Evolutionary conservation across 1,140 invertebrate genomes (phyloP), one percentile per base, ranked within the genome.

Genomic region (Colletes latitarsis): DNA sequence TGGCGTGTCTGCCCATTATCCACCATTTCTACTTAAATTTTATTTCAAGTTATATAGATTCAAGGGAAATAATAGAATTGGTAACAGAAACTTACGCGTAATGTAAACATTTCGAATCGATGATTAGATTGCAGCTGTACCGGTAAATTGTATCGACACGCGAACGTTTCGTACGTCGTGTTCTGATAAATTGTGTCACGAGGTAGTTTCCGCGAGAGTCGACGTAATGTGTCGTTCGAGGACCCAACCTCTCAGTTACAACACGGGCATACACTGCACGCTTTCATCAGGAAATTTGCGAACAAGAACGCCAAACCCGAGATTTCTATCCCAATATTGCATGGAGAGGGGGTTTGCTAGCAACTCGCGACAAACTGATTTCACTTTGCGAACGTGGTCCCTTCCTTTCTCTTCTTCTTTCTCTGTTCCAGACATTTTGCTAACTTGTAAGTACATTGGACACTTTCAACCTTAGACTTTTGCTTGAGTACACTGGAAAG

Each of bases 271-370:
- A 60, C 58, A 14, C 73, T 63, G 62, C 67, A 63, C 49, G 62
- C 66, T 84, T 58, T 83, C 76, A 74, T 70, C 52, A 21, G 69
- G 64, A 84, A 84, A 66, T 75, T 63, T 4, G 60, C 57, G 46
- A 70, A 75, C 58, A 58, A n/a, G 55, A 69, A 80, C 12, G 41
- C 49, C 55, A 72, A 81, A 77, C 30, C 6, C 52, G 21, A 43
- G 21, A 67, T 52, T 19, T 76, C 72, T 80, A 70, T 70, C 19
- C 14, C 39, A 39, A 53, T 62, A 62, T 84, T 66, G 49, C 58
- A 21, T n/a, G 76, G 30, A 6, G 17, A 12, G 67, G 10, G n/a
- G n/a, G 5, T 15, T 10, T 14, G 58, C 17, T 39, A 64, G 52
- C 49, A 62, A 49, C 64, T 39, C 21, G 8, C 62, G 39, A 10